These are phyloP conservation scores for Marmota monax DNA, from an alignment of 2,113 vertebrate genomes.

Conservation along the genomic window DNA sequence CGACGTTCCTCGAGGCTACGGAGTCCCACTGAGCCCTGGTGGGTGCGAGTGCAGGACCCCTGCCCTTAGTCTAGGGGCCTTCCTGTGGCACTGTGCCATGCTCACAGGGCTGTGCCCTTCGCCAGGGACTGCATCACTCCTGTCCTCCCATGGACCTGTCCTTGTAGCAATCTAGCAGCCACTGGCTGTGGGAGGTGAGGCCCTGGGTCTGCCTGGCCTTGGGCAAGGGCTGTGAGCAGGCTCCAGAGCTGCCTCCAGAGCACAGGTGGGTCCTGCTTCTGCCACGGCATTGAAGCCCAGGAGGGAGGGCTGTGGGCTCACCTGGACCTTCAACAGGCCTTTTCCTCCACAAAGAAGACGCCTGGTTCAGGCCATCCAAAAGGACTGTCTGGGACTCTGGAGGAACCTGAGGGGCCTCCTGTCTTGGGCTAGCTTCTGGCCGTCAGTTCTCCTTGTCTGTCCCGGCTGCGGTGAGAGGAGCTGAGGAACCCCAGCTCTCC, in stretches of 20 bases:
- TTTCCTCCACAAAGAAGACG: not conserved
- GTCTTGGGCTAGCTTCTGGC: not conserved
- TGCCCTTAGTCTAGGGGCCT: not conserved
- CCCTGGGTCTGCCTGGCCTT: not conserved
- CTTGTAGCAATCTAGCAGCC: too few species aligned
- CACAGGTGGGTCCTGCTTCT: too few species aligned
- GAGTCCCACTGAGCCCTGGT: too few species aligned
- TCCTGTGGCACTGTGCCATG: not conserved
- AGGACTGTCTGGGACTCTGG: too few species aligned
- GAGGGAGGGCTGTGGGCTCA: not conserved
- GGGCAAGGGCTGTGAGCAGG: not conserved
- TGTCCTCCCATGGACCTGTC: not conserved
- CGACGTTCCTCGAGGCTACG: too few species aligned
- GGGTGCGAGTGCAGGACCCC: accelerated
- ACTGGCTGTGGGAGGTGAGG: too few species aligned
- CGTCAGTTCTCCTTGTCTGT: not conserved
- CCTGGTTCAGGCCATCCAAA: not conserved
- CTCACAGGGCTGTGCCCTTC: not conserved
- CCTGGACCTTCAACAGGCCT: not conserved
- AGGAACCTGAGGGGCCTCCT: not conserved
- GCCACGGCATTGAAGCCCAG: not conserved
- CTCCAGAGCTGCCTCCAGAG: not conserved
- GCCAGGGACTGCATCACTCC: not conserved
- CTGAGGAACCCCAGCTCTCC: not conserved
- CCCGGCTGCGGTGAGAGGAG: not conserved